Base-by-base conservation (phyloP, 2,113 vertebrate genomes). In the Gadus macrocephalus region DNA sequence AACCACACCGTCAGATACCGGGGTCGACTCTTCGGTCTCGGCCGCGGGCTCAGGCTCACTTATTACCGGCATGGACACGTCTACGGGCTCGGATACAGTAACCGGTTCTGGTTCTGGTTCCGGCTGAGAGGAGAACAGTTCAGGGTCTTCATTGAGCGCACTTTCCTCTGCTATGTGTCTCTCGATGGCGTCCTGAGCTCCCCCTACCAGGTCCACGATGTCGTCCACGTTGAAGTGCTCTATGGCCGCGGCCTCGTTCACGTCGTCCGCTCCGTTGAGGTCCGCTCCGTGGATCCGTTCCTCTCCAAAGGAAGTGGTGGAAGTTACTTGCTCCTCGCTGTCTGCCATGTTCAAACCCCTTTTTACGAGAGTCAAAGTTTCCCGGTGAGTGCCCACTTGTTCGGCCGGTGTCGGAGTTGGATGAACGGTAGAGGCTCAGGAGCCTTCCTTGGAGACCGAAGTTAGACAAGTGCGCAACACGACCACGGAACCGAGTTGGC, bases 161-260 rank as follows among this genome's bases (percentile, higher is more conserved):
- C 67, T 73, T 15, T 87, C 85, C 49, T 83, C 85, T 0, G 85
- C 81, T 16, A 73, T 75, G 85, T 90, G 88, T 35, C 88, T 73
- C 56, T 86, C 76, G 74, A 88, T 53, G 12, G 89, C 87, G 77
- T 89, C 89, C 70, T 75, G 81, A 59, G 86, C 88, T 5, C 90
- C 90, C 59, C 90, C 90, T 76, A 89, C 87, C 70, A 91, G 53
- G 79, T 91, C 90, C 75, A 91, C 83, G 31, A 91, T 91, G 6
- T 91, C 90, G 3, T 91, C 88, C 63, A 70, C 0, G 31, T 53
- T 64, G 76, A 75, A 81, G 15, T 69, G 73, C 64, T 86, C 81
- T 49, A 62, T 70, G 15, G 62, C 61, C 66, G 66, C 49, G 22
- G 75, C 67, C 71, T 78, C 67, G 20, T 67, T 67, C 56, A 22